A percentile compares a stretch with the other conserved stretches of the same genome.
Evolutionary conservation across 2,113 vertebrate genomes (phyloP).

Genomic region (Leucopternis melanops): DNA sequence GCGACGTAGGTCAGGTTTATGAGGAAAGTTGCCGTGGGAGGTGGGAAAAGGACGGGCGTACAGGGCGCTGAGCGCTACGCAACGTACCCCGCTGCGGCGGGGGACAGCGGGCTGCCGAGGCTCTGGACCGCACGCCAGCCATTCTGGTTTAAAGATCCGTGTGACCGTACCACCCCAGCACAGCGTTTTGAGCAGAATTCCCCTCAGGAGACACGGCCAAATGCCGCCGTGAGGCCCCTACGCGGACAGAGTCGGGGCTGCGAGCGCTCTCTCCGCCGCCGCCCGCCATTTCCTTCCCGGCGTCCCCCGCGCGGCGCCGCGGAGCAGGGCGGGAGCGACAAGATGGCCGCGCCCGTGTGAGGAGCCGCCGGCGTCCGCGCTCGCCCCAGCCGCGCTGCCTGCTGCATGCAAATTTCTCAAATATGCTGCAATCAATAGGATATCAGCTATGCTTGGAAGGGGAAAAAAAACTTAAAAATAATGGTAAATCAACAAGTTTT

Average conservation of each 20-base stretch:
- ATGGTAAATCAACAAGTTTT: background rate
- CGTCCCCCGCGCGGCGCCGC: conserved; percentile 5
- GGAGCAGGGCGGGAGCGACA: conserved; percentile 75
- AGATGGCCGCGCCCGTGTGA: conserved; percentile 86
- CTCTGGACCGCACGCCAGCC: background rate
- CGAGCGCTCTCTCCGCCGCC: rapidly evolving
- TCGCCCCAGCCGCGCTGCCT: background rate
- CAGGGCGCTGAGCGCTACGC: rapidly evolving
- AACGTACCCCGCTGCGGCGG: background rate
- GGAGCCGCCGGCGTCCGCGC: background rate
- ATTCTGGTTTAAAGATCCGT: background rate
- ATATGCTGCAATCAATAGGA: background rate
- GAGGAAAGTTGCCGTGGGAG: rapidly evolving
- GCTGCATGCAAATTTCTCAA: background rate
- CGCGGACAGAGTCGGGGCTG: rapidly evolving
- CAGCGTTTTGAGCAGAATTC: rapidly evolving
- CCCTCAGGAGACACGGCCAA: background rate
- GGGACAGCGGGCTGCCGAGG: background rate
- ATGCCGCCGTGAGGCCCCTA: background rate
- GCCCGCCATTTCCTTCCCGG: background rate
- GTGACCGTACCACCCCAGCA: background rate
- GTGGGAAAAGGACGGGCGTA: rapidly evolving
- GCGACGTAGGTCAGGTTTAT: background rate
- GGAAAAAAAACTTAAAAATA: background rate
- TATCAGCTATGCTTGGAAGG: background rate